phyloP scores from a whole-genome alignment of 2,888 invertebrate genomes.

The Formica aserva region DNA sequence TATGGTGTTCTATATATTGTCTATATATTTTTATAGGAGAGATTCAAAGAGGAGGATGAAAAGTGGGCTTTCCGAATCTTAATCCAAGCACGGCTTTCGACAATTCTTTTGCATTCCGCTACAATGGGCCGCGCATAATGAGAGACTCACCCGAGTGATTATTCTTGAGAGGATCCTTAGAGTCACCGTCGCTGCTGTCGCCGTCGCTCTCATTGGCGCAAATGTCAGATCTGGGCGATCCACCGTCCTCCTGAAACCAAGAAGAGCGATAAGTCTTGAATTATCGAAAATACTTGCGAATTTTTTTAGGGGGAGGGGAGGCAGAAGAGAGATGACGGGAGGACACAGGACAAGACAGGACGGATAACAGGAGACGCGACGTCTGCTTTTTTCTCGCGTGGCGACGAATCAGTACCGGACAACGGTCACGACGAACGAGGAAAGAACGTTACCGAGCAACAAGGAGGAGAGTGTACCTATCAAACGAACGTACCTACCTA shows the following conservation, averaged over 20 bases:
- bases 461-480: neutral
- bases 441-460: neutral
- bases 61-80: slow-evolving; percentile 2
- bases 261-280: neutral
- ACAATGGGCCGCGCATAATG: neutral
- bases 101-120: neutral
- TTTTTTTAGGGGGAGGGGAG: neutral
- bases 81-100: neutral
- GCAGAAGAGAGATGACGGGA: neutral
- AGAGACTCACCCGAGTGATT: slow-evolving; percentile 79
- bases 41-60: neutral
- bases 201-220: slow-evolving; percentile 84
- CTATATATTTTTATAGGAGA: neutral
- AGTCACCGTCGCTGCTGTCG: slow-evolving; percentile 84
- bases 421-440: neutral
- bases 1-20: neutral
- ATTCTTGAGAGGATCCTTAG: slow-evolving; percentile 82
- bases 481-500: slow-evolving; percentile 43
- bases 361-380: neutral
- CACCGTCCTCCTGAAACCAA: slow-evolving; percentile 80
- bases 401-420: neutral
- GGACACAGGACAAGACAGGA: neutral
- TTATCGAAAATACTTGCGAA: neutral
- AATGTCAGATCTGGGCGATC: slow-evolving; percentile 83
- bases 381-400: neutral